Evolutionary conservation across 2,113 vertebrate genomes (phyloP).

Genomic region (Psilopogon haemacephalus): DNA sequence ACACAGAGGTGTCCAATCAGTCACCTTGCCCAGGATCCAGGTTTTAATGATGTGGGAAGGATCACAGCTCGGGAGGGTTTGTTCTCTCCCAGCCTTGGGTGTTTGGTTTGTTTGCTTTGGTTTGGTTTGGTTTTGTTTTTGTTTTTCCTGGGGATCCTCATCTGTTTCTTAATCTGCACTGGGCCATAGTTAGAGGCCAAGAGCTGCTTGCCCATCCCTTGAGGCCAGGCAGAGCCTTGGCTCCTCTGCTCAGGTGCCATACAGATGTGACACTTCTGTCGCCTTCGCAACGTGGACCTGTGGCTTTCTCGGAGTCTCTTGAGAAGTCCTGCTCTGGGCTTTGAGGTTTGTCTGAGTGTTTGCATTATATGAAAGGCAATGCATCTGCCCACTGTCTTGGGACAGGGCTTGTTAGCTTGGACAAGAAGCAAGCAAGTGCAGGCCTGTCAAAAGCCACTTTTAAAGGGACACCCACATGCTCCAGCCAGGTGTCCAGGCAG

Average conservation of each 20-base stretch:
- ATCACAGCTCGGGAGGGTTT: not conserved
- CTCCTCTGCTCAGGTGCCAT: not conserved
- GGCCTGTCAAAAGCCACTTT: not conserved
- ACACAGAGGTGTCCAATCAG: not conserved
- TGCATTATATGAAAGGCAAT: not conserved
- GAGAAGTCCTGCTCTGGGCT: not conserved
- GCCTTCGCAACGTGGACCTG: not conserved
- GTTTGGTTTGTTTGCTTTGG: not conserved
- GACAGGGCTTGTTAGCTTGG: not conserved
- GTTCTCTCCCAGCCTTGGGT: not conserved
- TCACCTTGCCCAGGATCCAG: not conserved
- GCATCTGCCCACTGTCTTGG: not conserved
- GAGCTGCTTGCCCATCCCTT: not conserved
- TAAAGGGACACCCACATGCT: not conserved
- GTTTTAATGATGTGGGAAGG: not conserved
- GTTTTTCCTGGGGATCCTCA: not conserved
- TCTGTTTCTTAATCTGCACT: not conserved
- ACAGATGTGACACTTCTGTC: rapidly evolving
- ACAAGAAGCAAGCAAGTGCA: not conserved
- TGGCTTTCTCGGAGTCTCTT: not conserved
- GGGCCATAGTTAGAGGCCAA: not conserved
- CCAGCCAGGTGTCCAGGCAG: rapidly evolving
- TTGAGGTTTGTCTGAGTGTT: not conserved
- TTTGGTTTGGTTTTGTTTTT: not conserved
- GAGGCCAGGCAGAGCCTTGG: not conserved